phyloP scores from a whole-genome alignment of 2,888 invertebrate species.

The Oligia fasciuncula region DNA sequence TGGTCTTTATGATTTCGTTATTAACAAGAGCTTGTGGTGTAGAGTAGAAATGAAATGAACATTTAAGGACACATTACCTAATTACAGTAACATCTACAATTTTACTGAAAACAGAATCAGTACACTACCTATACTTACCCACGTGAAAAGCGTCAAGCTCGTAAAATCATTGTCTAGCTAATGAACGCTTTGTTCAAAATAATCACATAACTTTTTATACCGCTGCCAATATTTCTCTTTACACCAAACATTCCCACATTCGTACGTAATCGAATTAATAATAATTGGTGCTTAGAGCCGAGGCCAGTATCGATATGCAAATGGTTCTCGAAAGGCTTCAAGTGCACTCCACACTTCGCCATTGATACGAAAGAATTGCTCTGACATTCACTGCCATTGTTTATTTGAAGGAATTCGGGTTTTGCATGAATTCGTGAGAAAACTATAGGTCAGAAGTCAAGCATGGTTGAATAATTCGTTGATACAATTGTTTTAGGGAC shows the following conservation, averaged over 20 bases:
- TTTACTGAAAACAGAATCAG: background rate
- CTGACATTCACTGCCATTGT: constrained; percentile 84
- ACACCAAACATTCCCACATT: constrained; percentile 62
- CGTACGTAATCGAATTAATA: constrained; percentile 58
- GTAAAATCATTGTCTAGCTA: background rate
- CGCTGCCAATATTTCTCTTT: constrained; percentile 12
- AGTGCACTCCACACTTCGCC: constrained; percentile 78
- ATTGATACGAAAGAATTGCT: constrained; percentile 73
- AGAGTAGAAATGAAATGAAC: background rate
- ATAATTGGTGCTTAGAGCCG: constrained; percentile 57
- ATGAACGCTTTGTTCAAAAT: background rate
- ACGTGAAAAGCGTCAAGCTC: background rate
- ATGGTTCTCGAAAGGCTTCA: constrained; percentile 77
- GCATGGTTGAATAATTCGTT: background rate
- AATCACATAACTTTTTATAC: background rate
- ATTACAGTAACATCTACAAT: background rate
- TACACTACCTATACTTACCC: too few species aligned
- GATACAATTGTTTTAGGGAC: background rate
- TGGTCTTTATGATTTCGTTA: background rate
- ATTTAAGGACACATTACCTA: background rate
- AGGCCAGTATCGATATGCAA: constrained; percentile 87
- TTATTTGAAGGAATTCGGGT: constrained; percentile 70
- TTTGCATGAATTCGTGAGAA: constrained; percentile 76
- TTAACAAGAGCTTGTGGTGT: background rate
- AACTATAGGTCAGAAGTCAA: constrained; percentile 15